Evolutionary conservation across 2,888 invertebrate species (phyloP), one percentile per base, ranked within the genome.

Genomic region (Cheilosia vulpina): DNA sequence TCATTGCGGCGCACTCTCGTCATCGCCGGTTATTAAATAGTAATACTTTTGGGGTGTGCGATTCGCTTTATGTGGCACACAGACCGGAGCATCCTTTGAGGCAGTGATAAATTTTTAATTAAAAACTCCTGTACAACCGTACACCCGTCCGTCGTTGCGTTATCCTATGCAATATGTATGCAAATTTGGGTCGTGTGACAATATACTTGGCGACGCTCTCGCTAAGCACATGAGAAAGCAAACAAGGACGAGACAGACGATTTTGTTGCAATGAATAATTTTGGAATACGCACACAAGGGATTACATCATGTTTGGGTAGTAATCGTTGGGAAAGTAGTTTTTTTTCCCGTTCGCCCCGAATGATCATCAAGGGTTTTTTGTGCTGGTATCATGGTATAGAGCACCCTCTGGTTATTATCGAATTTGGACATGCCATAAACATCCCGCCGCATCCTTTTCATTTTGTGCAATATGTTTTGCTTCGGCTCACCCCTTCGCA

Each of bases 51-150:
- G 50, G 71, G 71, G 71, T 85, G 71, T 85, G 84, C 58, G 76
- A 85, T 60, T 21, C 57, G 31, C 55, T 72, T 75, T 62, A 63
- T 19, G 43, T 17, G 53, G 11, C 38, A 27, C 24, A 52, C 50
- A n/a, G 52, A 9, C 38, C 57, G 58, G 52, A 34, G 58, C 71
- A 83, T 78, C 83, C 83, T 79, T 62, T 24, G 38, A 58, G 45
- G 60, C 60, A 72, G 81, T 81, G 76, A 85, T 85, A 85, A 79
- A 81, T 85, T 81, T 85, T 85, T 85, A 85, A 85, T 85, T 85
- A 85, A 85, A 85, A 85, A 81, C 66, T 31, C 31, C 31, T 2
- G 9, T 31, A 31, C 31, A 31, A 31, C 66, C 47, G 45, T 79
- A 65, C 80, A 80, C 66, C 66, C 62, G 68, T 38, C 19, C 27